Percentiles rank a stretch among this genome's conserved stretches.
phyloP scores from a whole-genome alignment of 2,888 invertebrate genomes.

The Lasioglossum leucozonium region DNA sequence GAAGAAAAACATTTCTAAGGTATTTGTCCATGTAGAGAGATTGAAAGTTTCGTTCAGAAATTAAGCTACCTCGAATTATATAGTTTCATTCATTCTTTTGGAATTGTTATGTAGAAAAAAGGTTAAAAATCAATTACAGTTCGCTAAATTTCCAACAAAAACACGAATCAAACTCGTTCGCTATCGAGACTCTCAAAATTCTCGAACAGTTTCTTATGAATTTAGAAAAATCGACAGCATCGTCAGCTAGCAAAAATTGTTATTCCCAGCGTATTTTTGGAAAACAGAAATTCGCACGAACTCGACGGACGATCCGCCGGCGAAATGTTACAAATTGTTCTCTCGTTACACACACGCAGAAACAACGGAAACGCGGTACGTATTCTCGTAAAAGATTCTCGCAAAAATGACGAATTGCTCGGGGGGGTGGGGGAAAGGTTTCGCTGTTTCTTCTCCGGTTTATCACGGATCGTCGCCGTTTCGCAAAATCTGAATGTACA shows the following conservation, averaged over 20 bases:
- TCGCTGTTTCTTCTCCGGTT: not conserved
- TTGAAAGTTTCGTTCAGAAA: not conserved
- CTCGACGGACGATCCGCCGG: not conserved
- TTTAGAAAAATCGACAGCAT: not conserved
- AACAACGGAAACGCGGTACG: not conserved
- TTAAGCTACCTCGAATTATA: not conserved
- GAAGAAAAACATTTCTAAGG: not conserved
- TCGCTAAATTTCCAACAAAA: not conserved
- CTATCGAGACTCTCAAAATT: too few relatives aligned
- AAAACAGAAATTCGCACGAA: not conserved
- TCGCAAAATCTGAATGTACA: slow-evolving; percentile 33
- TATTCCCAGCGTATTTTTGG: not conserved
- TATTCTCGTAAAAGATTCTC: not conserved
- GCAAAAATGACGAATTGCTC: slow-evolving; percentile 8
- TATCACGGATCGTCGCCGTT: slow-evolving; percentile 18
- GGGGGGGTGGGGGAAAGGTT: not conserved
- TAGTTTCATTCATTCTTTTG: not conserved
- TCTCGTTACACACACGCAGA: slow-evolving; percentile 4
- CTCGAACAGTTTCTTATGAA: not conserved
- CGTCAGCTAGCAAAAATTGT: not conserved
- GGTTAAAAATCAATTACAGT: too few relatives aligned
- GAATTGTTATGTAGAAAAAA: not conserved
- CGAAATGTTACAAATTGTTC: not conserved
- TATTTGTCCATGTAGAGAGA: too few relatives aligned
- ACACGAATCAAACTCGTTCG: too few relatives aligned